A percentile compares a stretch with the other conserved stretches of the same genome.
phyloP scores from a whole-genome alignment of 2,888 invertebrate genomes.

The Chrysodeixis includens region DNA sequence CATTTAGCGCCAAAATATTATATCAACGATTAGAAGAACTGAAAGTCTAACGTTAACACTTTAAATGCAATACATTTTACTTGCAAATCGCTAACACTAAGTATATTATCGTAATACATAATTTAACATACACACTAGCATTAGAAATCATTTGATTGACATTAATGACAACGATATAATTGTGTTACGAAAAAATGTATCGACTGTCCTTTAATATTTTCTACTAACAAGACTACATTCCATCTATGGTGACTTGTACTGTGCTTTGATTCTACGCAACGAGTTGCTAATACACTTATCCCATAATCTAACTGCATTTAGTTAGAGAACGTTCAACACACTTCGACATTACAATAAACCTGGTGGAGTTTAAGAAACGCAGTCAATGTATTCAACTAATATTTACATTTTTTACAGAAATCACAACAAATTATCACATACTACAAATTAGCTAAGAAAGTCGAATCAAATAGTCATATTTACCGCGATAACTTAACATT shows the following conservation, averaged over 20 bases:
- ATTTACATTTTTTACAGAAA: conserved; percentile 20
- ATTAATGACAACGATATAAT: conserved; percentile 78
- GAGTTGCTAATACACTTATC: conserved; percentile 20
- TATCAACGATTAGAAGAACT: conserved; percentile 57
- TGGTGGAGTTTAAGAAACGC: conserved; percentile 12
- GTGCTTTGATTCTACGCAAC: conserved; percentile 35
- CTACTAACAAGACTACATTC: conserved; percentile 46
- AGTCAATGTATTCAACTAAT: not conserved
- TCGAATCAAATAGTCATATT: conserved; percentile 10
- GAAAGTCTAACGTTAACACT: conserved; percentile 74
- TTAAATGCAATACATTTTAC: conserved; percentile 82
- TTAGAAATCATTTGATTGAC: conserved; percentile 75
- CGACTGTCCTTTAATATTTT: conserved; percentile 38
- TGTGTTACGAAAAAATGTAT: conserved; percentile 50
- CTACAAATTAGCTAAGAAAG: conserved; percentile 14
- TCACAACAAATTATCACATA: conserved; percentile 10
- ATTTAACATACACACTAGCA: conserved; percentile 76
- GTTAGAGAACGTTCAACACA: not conserved
- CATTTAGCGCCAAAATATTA: conserved; percentile 58
- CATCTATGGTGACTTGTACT: conserved; percentile 24
- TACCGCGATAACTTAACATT: not conserved
- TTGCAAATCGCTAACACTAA: conserved; percentile 73
- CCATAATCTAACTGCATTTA: not conserved
- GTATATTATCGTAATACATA: conserved; percentile 75
- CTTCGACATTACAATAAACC: conserved; percentile 14